Evolutionary conservation across 2,113 vertebrate genomes (phyloP), one percentile per base, ranked within the genome.

Genomic region (Dasyurus viverrinus): DNA sequence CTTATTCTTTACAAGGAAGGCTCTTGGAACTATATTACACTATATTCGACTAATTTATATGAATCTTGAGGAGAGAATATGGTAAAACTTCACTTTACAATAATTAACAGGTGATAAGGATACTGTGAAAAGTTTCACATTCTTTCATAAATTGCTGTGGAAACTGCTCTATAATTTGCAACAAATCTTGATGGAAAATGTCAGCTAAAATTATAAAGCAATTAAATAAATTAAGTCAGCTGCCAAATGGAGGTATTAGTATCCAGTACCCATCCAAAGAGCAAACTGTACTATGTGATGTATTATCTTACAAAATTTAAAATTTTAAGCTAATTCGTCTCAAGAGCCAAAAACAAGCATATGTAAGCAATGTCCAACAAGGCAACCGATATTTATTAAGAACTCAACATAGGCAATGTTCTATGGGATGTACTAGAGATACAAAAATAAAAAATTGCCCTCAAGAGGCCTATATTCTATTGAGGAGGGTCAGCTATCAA

Each of bases 171-270:
- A 96, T 96, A 97, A 97, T 96, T 84, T 96, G 55, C 93, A 96
- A 97, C 91, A 95, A 97, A 98, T 97, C 95, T 96, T 95, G 94
- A 98, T 94, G 92, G 91, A 95, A 97, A 98, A 97, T 94, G 93
- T 96, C 94, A 97, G 92, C 95, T 95, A 96, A 97, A 97, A 97
- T 97, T 97, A 95, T 93, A 96, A 98, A 97, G 97, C 89, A 96
- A 98, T 98, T 98, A 97, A 97, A 98, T 98, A 97, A 96, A 98
- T 98, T 98, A 95, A 94, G 95, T 96, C 93, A 94, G 11, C 3
- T 89, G 89, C 95, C 95, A 97, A 92, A 93, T 54, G 96, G 97
- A 96, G 94, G 94, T 93, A 96, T 97, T 93, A 96, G 90, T 93
- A 97, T 90, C 91, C 90, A 46, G 90, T 36, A 96, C 76, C 24